Base-by-base conservation (phyloP, 2,888 invertebrate species). In the Nemurella pictetii region DNA sequence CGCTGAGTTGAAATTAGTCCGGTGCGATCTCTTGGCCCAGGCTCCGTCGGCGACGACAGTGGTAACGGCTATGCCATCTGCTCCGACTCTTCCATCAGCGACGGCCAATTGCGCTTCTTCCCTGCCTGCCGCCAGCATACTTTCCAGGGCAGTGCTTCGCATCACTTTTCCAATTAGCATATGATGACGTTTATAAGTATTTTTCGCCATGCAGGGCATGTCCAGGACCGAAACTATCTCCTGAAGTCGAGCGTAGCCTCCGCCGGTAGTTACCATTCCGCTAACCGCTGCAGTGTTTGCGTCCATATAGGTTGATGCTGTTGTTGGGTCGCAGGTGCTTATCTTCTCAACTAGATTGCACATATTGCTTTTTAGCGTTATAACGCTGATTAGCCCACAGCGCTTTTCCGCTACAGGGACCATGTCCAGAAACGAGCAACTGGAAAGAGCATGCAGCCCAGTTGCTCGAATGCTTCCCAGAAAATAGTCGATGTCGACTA, bases 31-130 rank as follows among this genome's bases (percentile, higher is more conserved):
- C 85, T 88, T 88, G 25, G 85, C 85, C 88, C 88, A 88, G 28
- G 87, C 88, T 75, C 88, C 88, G 85, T 88, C 88, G 55, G 87
- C 87, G 83, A 89, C 86, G 35, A 89, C 88, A n/a, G 87, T 87
- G 29, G 88, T 87, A 28, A 85, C 85, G 27, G 87, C 85, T n/a
- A 80, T 77, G 20, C 87, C 87, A 36, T 88, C 86, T n/a, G 72
- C 74, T 83, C 87, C 87, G 7, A 88, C 84, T 32, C 88, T 85
- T 0, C 88, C 88, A 28, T 77, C 15, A 84, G 87, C 87, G 29
- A 32, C 81, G 20, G 88, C 88, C 83, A 88, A 27, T 74, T 84
- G 75, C n/a, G 25, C 28, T 83, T 88, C 87, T 28, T 85, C 75
- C 28, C 27, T 0, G 25, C 75, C 82, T 4, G 80, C 78, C 72